Conservation (phyloP, 2,888 invertebrate genomes). For the Idaea dimidiata region DNA sequence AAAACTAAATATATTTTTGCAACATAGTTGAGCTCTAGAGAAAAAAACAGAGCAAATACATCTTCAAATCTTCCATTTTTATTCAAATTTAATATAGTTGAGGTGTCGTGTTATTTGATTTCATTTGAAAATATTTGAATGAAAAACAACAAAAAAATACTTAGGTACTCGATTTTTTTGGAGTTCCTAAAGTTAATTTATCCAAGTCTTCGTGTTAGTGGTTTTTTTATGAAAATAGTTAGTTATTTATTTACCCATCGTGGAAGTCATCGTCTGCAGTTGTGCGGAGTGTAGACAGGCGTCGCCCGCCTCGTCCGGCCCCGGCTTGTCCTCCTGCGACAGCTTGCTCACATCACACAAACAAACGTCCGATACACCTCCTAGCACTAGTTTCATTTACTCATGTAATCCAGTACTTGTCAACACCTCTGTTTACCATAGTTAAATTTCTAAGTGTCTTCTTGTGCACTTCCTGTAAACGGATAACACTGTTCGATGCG, state of each 20-base stretch:
- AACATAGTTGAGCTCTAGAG: too few species aligned
- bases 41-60: too few species aligned
- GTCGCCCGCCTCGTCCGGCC: slow-evolving; percentile 69
- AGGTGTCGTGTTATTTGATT: too few species aligned
- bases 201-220: too few species aligned
- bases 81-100: too few species aligned
- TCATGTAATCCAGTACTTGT: slow-evolving; percentile 64
- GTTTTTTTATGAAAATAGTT: slow-evolving; percentile 15
- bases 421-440: slow-evolving; percentile 28
- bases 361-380: slow-evolving; percentile 66
- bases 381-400: slow-evolving; percentile 67
- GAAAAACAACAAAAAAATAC: too few species aligned
- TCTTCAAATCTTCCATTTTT: too few species aligned
- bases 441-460: slow-evolving; percentile 46
- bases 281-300: slow-evolving; percentile 66
- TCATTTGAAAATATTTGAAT: too few species aligned
- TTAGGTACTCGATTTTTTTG: not conserved
- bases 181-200: slow-evolving; percentile 5
- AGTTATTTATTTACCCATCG: slow-evolving; percentile 69
- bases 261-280: slow-evolving; percentile 78
- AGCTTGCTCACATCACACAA: slow-evolving; percentile 62
- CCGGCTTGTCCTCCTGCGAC: slow-evolving; percentile 70
- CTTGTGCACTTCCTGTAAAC: slow-evolving; percentile 62
- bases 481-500: slow-evolving; percentile 40
- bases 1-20: too few species aligned